Evolutionary conservation across 2,797 vertebrate species (phyloP).

Genomic region (Numenius phaeopus): DNA sequence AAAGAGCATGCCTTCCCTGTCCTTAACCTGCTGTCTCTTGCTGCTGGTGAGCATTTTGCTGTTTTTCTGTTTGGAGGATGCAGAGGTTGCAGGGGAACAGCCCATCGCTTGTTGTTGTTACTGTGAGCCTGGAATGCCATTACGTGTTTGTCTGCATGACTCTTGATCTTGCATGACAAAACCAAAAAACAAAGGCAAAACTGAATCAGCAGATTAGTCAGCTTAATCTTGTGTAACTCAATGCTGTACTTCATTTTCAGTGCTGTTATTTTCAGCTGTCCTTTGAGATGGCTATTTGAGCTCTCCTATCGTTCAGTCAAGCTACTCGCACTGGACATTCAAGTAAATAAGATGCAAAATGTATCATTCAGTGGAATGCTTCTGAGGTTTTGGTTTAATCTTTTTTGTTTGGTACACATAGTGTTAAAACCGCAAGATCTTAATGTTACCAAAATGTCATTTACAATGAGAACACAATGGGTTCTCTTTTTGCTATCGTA

Average conservation of each 20-base stretch:
- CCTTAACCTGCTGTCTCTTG: background rate
- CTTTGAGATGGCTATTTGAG: constrained; percentile 26
- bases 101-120: constrained; percentile 23
- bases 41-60: background rate
- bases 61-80: background rate
- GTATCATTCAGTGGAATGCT: background rate
- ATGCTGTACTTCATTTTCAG: constrained; percentile 31
- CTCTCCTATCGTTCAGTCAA: background rate
- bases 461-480: constrained; percentile 50
- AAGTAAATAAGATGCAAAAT: constrained; percentile 13
- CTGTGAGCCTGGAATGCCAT: constrained; percentile 50
- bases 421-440: background rate
- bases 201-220: constrained; percentile 74
- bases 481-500: background rate
- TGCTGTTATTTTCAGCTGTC: constrained; percentile 39
- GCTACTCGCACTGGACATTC: background rate
- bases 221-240: constrained; percentile 60
- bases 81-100: background rate
- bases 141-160: constrained; percentile 34
- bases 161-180: constrained; percentile 65
- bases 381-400: background rate
- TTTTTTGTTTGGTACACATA: background rate
- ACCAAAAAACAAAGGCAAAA: constrained; percentile 74
- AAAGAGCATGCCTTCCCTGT: background rate
- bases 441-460: constrained; percentile 45